Percentiles rank a stretch among this genome's conserved stretches.
phyloP scores from a whole-genome alignment of 2,797 vertebrate species.

The Gallinago solitaria region DNA sequence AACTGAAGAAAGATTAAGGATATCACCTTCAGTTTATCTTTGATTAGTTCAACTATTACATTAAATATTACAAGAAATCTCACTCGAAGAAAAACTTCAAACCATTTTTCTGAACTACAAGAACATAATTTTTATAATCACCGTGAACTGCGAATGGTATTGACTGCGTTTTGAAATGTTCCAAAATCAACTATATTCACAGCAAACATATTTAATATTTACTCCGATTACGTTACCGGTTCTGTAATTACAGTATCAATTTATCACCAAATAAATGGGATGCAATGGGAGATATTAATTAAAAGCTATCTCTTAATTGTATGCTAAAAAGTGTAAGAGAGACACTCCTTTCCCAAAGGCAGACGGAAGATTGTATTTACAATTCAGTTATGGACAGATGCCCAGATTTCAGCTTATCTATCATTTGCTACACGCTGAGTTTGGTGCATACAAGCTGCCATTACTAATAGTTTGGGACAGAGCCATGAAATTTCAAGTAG shows the following conservation, averaged over 20 bases:
- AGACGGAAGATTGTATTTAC: slow-evolving; percentile 42
- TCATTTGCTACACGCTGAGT: slow-evolving; percentile 57
- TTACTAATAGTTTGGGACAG: slow-evolving; percentile 54
- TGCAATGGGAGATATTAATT: slow-evolving; percentile 5
- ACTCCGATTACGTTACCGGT: not conserved
- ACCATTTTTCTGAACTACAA: not conserved
- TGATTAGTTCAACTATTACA: not conserved
- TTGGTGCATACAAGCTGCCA: slow-evolving; percentile 46
- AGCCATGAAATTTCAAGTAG: slow-evolving; percentile 33
- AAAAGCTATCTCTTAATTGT: slow-evolving; percentile 33
- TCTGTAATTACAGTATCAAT: not conserved
- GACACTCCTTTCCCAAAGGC: not conserved
- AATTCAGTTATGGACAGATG: slow-evolving; percentile 35
- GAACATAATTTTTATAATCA: not conserved
- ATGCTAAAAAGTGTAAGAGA: slow-evolving; percentile 17
- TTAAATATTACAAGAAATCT: not conserved
- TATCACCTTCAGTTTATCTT: not conserved
- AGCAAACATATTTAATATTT: not conserved
- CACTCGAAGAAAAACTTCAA: not conserved
- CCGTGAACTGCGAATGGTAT: not conserved
- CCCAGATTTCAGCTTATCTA: slow-evolving; percentile 47
- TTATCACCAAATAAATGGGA: not conserved
- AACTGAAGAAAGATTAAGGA: not conserved
- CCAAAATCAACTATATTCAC: not conserved
- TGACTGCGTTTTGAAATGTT: not conserved